Conservation (phyloP, 2,113 vertebrate species). For the Corythornis cristatus region DNA sequence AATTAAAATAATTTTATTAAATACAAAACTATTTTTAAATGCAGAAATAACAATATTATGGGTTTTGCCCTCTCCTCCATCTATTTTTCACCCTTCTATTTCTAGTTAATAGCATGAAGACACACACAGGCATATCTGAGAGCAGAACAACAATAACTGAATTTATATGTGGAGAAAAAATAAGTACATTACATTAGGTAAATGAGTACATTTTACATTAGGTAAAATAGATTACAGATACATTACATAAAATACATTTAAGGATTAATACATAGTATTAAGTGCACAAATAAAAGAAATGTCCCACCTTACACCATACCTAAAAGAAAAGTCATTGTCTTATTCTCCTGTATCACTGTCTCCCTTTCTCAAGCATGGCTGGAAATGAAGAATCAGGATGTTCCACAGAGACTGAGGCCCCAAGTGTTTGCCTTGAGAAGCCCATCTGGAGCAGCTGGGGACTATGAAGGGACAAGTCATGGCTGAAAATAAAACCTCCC, state of each 20-base stretch:
- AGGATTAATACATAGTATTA: not conserved
- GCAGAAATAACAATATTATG: not conserved
- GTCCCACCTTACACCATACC: not conserved
- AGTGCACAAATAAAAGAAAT: not conserved
- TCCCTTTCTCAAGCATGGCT: not conserved
- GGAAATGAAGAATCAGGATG: not conserved
- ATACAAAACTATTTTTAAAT: not conserved
- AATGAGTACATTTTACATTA: not conserved
- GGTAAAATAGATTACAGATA: not conserved
- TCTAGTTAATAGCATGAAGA: not conserved
- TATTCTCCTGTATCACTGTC: not conserved
- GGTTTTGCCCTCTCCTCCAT: not conserved
- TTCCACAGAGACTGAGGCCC: not conserved
- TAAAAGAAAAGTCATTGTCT: not conserved
- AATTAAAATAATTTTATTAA: not conserved
- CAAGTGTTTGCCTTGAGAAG: not conserved
- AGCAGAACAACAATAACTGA: not conserved
- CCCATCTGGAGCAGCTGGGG: not conserved
- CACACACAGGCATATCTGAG: not conserved
- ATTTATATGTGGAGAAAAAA: not conserved
- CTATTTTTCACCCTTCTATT: not conserved
- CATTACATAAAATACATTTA: not conserved
- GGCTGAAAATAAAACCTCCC: not conserved
- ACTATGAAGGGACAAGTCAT: not conserved
- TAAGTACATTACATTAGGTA: not conserved